Evolutionary conservation across 2,797 vertebrate species (phyloP), one percentile per base, ranked within the genome.

Genomic region (Lepilemur septentrionalis): DNA sequence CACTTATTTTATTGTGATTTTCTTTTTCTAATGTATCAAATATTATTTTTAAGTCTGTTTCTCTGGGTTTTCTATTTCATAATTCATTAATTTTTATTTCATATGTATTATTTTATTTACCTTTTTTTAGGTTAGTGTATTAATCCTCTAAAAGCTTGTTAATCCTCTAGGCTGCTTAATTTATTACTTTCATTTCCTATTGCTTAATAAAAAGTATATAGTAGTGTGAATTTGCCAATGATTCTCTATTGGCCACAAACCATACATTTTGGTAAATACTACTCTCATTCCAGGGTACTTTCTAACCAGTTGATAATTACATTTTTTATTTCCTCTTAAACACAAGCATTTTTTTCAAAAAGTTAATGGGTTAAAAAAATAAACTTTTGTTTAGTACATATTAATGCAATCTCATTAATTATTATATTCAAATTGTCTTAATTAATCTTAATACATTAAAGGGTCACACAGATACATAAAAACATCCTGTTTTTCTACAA

Each of bases 231-330:
- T 85, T 50, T 94, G 12, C 15, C 55, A 65, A 1, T 72, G 52
- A 84, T 93, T 91, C 50, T 91, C 41, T 92, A 91, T 86, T 92
- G 17, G 43, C 32, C 14, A 87, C n/a, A 93, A 93, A 46, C 4
- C 55, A 70, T 69, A 69, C 9, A 75, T 83, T 97, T 94, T 86
- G 57, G 93, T 94, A 95, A 92, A 73, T 50, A 91, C 11, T 93
- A 32, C 28, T 75, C 32, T 95, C 63, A 43, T 46, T 57, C 90
- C 93, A 72, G 50, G 65, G 65, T 59, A 93, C 28, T 83, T 94
- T 95, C 11, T 89, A 83, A 85, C 11, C n/a, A 73, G 23, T 91
- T 61, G 78, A 10, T 88, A 95, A 81, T 80, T 90, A 67, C 61
- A 75, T 25, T 80, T 91, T 89, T 83, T 32, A 91, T 84, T 89